Percentiles rank a stretch among this genome's conserved stretches.
These are phyloP conservation scores for Protosalanx chinensis DNA, from an alignment of 2,797 vertebrate species.

Conservation along the genomic window DNA sequence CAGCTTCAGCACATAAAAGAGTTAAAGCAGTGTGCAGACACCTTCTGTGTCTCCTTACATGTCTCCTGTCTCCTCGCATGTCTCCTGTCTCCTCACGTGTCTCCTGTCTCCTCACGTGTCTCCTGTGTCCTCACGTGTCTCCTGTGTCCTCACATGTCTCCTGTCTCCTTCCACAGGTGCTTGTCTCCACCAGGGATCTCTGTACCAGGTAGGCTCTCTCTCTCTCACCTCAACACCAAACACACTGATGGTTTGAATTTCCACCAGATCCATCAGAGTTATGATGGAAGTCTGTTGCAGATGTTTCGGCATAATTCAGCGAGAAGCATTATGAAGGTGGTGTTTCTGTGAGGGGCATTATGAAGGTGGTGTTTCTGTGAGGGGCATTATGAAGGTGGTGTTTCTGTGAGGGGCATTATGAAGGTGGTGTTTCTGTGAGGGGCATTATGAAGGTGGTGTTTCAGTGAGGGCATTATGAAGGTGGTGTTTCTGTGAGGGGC, in stretches of 20 bases:
- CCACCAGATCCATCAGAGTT: conserved; percentile 2
- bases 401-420: conserved; percentile 27
- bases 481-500: conserved; percentile 4
- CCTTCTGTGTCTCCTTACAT: too few relatives aligned
- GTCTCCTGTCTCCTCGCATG: too few relatives aligned
- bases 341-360: conserved; percentile 37
- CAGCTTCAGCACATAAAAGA: neutral
- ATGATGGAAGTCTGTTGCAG: conserved; percentile 30
- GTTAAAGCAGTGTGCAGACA: neutral
- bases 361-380: conserved; percentile 34
- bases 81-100: neutral
- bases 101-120: neutral
- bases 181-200: conserved; percentile 52
- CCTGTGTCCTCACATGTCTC: neutral
- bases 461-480: conserved; percentile 38
- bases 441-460: conserved; percentile 38
- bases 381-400: conserved; percentile 32
- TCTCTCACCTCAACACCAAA: neutral
- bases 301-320: conserved; percentile 40
- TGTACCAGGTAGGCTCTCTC: conserved; percentile 49
- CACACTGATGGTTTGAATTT: neutral
- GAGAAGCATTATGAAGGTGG: conserved; percentile 34
- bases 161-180: conserved; percentile 41
- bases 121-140: neutral
- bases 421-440: conserved; percentile 5